phyloP scores from a whole-genome alignment of 2,797 vertebrate genomes.

The Sparus aurata region DNA sequence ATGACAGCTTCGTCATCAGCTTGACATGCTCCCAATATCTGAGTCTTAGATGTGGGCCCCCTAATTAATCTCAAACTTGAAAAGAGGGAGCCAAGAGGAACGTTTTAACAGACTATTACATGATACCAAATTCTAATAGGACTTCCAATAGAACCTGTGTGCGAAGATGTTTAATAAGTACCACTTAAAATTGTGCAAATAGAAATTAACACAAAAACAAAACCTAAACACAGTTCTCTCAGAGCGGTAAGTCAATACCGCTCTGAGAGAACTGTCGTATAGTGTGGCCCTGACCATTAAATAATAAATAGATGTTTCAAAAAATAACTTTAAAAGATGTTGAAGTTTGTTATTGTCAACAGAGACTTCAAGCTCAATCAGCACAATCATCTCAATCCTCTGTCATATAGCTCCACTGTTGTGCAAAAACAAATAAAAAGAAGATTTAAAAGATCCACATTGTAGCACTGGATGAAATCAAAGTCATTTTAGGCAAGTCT shows the following conservation, averaged over 20 bases:
- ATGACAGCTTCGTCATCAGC: conserved; percentile 48
- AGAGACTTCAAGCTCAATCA: not conserved
- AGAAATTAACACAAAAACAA: not conserved
- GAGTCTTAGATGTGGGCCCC: conserved; percentile 14
- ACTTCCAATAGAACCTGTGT: not conserved
- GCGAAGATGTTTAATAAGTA: conserved; percentile 13
- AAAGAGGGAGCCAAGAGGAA: conserved; percentile 3
- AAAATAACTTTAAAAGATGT: not conserved
- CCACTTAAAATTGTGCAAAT: not conserved
- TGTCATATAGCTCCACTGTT: not conserved
- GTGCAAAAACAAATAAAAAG: not conserved
- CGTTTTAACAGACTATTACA: not conserved
- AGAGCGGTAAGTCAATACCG: not conserved
- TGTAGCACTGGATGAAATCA: too few species aligned
- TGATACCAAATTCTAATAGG: not conserved
- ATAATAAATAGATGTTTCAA: not conserved
- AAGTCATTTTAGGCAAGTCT: too few species aligned
- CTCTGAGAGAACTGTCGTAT: not conserved
- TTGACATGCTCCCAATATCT: conserved; percentile 29
- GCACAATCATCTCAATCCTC: not conserved
- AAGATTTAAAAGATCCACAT: too few species aligned
- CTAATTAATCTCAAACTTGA: conserved; percentile 40
- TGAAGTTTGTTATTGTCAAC: not conserved
- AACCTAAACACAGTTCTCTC: not conserved
- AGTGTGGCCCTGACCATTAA: not conserved